phyloP scores from a whole-genome alignment of 2,797 vertebrate species.

The Ctenopoma kingsleyae region DNA sequence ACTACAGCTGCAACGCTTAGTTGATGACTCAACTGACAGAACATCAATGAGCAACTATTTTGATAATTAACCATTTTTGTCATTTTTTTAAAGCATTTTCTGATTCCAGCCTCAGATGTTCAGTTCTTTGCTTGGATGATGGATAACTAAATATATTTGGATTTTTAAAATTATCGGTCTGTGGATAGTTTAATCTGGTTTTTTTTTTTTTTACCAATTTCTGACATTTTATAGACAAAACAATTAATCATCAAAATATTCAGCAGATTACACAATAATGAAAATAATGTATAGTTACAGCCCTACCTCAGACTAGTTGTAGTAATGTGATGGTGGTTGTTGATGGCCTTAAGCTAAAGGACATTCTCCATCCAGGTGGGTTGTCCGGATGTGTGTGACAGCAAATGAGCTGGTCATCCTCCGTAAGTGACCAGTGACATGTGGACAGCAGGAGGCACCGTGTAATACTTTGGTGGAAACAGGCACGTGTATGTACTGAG shows the following conservation, averaged over 20 bases:
- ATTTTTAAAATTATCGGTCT: not conserved
- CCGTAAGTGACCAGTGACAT: constrained; percentile 1
- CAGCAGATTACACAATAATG: not conserved
- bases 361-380: not conserved
- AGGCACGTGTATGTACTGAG: constrained; percentile 35
- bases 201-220: too few species aligned
- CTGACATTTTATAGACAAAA: not conserved
- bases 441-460: constrained; percentile 32
- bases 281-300: not conserved
- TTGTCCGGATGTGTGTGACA: not conserved
- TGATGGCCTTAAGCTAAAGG: not conserved
- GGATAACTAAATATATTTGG: too few species aligned
- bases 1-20: not conserved
- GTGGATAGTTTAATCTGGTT: too few species aligned
- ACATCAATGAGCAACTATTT: not conserved
- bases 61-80: not conserved
- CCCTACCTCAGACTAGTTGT: constrained; percentile 1
- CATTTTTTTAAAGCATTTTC: not conserved
- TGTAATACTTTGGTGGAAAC: constrained; percentile 12
- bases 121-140: not conserved
- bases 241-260: not conserved
- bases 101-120: not conserved
- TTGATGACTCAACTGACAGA: not conserved
- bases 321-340: not conserved
- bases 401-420: not conserved